Base-by-base conservation (phyloP, 2,888 invertebrate genomes). In the Priocnemis perturbator region DNA sequence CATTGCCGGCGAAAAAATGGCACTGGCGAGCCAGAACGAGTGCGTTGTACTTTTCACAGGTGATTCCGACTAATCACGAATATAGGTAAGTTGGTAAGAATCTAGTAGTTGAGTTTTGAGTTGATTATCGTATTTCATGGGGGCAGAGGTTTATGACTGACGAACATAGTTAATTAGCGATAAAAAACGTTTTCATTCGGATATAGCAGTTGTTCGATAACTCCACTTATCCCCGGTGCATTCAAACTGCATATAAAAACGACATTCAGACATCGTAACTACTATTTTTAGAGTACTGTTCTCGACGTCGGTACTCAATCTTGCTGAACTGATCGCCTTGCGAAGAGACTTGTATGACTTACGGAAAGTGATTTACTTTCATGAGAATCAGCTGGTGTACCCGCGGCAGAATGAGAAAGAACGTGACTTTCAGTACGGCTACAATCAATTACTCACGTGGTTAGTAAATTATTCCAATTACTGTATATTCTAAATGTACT, bases 341-440 rank as follows among this genome's bases (percentile, higher is more conserved):
- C n/a, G 50, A 17, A 50, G 17, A 14, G 50, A 50, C 50, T 19
- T 50, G 5, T 17, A 14, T 5, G 50, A 50, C n/a, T 19, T 50
- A 9, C 4, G 17, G 19, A 50, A 50, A 50, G 17, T 50, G 9
- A 50, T 50, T n/a, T 50, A 50, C 50, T 50, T 50, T n/a, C 50
- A 50, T 14, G 50, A 50, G 17, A 50, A 50, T 50, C 50, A 50
- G 19, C 9, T 50, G 50, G 19, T 19, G 7, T 50, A 50, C 19
- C 50, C 50, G 4, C 50, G 50, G 5, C 50, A 50, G 50, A 50
- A 17, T 14, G 50, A 50, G 9, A 50, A 50, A 17, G 50, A 50
- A n/a, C 50, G 50, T 19, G 50, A 50, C 19, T 50, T 50, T 19
- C 50, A 50, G n/a, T 50, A 50, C 17, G 50, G 50, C 50, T 50